Conservation (phyloP, 2,888 invertebrate genomes). For the Sesamia inferens region DNA sequence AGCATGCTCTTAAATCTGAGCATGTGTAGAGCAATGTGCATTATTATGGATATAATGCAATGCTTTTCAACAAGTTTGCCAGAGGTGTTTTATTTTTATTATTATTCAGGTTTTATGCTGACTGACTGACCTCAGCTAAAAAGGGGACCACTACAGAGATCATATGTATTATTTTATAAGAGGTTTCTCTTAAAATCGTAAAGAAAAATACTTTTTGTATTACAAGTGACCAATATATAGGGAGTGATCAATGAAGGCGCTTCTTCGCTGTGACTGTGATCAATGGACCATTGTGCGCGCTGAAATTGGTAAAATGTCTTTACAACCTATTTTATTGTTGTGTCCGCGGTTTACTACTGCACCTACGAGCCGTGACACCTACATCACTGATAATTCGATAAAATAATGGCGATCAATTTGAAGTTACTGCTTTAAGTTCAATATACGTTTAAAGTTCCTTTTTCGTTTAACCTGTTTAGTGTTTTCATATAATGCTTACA, state of each 20-base stretch:
- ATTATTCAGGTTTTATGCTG: slow-evolving; percentile 64
- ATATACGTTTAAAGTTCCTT: slow-evolving; percentile 40
- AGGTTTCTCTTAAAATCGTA: slow-evolving; percentile 11
- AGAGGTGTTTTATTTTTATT: slow-evolving; percentile 76
- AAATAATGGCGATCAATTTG: slow-evolving; percentile 57
- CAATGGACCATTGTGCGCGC: slow-evolving; percentile 72
- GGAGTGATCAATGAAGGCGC: slow-evolving; percentile 60
- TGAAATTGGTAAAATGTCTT: slow-evolving; percentile 71
- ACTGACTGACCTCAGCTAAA: slow-evolving; percentile 41
- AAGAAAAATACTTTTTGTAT: slow-evolving; percentile 41
- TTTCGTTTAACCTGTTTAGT: slow-evolving; percentile 45
- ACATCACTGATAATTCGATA: slow-evolving; percentile 68
- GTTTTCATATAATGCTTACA: neutral
- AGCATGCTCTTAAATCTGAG: slow-evolving; percentile 79
- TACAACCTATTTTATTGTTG: slow-evolving; percentile 67
- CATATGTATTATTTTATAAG: slow-evolving; percentile 17
- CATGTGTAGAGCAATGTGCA: slow-evolving; percentile 83
- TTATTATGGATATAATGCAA: slow-evolving; percentile 83
- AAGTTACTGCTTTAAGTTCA: slow-evolving; percentile 56
- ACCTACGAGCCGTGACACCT: slow-evolving; percentile 59
- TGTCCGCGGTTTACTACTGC: slow-evolving; percentile 57
- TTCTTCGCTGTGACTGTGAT: slow-evolving; percentile 69
- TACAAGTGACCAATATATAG: slow-evolving; percentile 47
- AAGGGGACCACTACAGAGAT: neutral
- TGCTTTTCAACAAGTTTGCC: slow-evolving; percentile 68